Conservation (phyloP, 30 jellyfish, hydroid and myxozoan genomes). For the Aurelia sp. region DNA sequence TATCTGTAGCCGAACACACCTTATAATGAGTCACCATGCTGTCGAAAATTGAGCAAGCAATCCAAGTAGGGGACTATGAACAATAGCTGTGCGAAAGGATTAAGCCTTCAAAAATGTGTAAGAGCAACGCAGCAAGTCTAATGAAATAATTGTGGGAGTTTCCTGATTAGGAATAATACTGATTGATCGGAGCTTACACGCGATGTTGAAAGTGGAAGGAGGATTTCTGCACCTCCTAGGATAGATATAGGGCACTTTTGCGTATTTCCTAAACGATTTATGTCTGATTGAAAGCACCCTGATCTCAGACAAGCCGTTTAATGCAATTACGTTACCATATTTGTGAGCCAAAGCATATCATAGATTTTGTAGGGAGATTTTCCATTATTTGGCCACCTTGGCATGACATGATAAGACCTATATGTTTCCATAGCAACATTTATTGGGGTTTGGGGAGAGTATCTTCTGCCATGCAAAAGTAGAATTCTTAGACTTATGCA, state of each 20-base stretch:
- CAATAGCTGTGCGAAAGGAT: constrained; percentile 19
- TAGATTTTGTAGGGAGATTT: too few species aligned
- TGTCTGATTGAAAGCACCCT: neutral
- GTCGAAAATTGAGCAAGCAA: constrained; percentile 9
- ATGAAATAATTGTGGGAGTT: constrained; percentile 24
- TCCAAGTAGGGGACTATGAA: constrained; percentile 10
- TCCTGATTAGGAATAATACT: constrained; percentile 39
- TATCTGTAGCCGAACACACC: too few species aligned
- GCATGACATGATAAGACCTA: too few species aligned
- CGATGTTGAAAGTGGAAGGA: constrained; percentile 21
- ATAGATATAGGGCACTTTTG: constrained; percentile 7
- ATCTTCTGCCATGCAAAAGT: too few species aligned
- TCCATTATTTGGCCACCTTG: too few species aligned
- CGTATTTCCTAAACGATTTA: constrained; percentile 31
- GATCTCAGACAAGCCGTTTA: constrained; percentile 11
- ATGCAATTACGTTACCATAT: neutral
- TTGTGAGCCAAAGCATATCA: too few species aligned
- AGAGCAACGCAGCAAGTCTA: constrained; percentile 41
- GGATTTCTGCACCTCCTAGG: constrained; percentile 53
- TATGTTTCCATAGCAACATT: too few species aligned
- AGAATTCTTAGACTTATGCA: too few species aligned
- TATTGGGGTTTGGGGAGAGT: too few species aligned
- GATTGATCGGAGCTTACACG: constrained; percentile 45
- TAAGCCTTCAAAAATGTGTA: neutral
- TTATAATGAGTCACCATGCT: too few species aligned